Evolutionary conservation across 2,888 invertebrate species (phyloP), one percentile per base, ranked within the genome.

Genomic region (Melanostoma scalare): DNA sequence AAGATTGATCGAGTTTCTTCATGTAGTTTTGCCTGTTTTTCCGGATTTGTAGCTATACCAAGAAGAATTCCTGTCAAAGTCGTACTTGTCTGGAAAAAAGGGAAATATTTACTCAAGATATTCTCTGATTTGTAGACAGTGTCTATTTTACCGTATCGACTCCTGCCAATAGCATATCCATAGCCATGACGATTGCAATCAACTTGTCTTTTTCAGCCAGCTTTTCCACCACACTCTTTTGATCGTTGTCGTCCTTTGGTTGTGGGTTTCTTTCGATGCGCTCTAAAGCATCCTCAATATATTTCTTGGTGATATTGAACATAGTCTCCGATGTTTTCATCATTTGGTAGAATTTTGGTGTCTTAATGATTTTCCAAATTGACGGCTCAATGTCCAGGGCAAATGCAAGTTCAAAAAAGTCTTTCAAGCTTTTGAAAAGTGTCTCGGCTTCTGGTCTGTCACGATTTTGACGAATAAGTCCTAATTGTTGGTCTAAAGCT

Each of bases 11-110:
- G 76, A 5, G 94, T 87, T 88, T 96, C 95, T 53, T 93, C 89
- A 20, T 94, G 92, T 3, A 96, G 90, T 86, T 92, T 93, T 3
- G 93, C 90, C 89, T 96, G 96, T 65, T 94, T 93, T 0, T 93
- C 92, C 4, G 91, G 92, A 90, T 96, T 93, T 50, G 89, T 92
- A 0, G 95, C 93, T 31, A 96, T 89, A 48, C 93, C 92, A 85
- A 94, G 94, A 0, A 95, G 89, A 4, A 93, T 90, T 31, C 92
- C 92, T 1, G 93, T 92, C 3, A 93, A 89, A 0, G 93, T 92
- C 50, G 93, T 93, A 8, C 93, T 92, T 0, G 94, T 93, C 94
- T 94, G 87, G 56, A 88, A 89, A 78, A 55, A 42, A 55, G 60
- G 5, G n/a, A 31, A 9, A 5, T 63, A 9, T 48, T 6, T 10